Evolutionary conservation across 1,140 invertebrate genomes (phyloP).

Genomic region (Leptonema lineaticorne): DNA sequence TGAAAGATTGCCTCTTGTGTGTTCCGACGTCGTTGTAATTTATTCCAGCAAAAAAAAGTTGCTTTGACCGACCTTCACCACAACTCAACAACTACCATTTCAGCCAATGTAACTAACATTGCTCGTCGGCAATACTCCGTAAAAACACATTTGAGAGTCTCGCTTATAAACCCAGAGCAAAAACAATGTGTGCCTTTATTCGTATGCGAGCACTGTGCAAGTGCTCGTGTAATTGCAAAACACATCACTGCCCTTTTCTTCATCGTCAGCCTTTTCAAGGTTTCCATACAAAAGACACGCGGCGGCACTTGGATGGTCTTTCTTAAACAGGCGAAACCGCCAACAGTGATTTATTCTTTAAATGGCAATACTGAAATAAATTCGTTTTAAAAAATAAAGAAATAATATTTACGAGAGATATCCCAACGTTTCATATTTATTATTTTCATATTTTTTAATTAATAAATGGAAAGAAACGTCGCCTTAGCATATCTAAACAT

Average conservation of each 20-base stretch:
- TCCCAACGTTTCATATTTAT: no score
- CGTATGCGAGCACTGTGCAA: not conserved
- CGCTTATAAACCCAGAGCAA: not conserved
- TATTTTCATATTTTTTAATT: no score
- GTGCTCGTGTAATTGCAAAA: not conserved
- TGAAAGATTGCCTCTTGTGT: not conserved
- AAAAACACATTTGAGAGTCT: conserved; percentile 7
- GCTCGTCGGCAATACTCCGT: not conserved
- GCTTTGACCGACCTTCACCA: conserved; percentile 25
- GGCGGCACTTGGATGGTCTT: no score
- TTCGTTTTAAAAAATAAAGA: no score
- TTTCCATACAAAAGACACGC: not conserved
- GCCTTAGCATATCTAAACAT: no score
- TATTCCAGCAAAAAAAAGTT: conserved; percentile 23
- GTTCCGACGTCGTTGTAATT: conserved; percentile 2
- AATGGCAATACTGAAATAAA: no score
- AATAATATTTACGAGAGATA: no score
- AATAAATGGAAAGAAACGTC: no score
- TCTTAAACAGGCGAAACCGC: no score
- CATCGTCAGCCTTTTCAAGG: conserved; percentile 4
- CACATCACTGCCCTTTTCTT: conserved; percentile 20
- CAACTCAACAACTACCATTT: not conserved
- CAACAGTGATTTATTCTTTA: no score
- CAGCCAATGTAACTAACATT: not conserved
- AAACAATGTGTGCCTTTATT: not conserved